Evolutionary conservation across 2,797 vertebrate genomes (phyloP).

Genomic region (Catostomus latipinnis): DNA sequence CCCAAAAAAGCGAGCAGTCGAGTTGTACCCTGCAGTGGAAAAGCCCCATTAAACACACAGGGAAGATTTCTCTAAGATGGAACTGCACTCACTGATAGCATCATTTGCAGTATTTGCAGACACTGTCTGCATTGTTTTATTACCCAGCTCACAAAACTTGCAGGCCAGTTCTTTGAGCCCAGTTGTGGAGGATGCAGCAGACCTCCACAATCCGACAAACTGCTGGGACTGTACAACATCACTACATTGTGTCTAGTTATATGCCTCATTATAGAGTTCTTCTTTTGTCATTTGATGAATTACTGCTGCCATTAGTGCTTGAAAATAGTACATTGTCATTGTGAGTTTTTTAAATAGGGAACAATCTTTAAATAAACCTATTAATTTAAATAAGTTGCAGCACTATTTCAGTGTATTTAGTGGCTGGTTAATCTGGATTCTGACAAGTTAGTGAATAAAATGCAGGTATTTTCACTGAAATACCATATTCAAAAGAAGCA

Average conservation of each 20-base stretch:
- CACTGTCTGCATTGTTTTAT: background rate
- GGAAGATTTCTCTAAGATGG: background rate
- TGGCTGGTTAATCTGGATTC: background rate
- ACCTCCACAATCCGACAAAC: background rate
- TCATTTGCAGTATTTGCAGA: background rate
- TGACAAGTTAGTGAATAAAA: background rate
- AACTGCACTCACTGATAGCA: background rate
- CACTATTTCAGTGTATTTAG: background rate
- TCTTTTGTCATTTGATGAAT: background rate
- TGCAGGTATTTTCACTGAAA: background rate
- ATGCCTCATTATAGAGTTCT: background rate
- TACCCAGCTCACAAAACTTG: no score
- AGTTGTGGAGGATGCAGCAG: no score
- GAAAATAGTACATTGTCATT: background rate
- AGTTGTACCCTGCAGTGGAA: no score
- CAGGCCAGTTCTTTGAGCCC: no score
- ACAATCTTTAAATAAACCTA: conserved; percentile 2
- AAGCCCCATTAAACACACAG: background rate
- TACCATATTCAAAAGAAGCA: background rate
- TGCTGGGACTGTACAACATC: background rate
- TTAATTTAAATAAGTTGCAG: background rate
- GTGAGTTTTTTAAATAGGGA: background rate
- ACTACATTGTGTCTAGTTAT: background rate
- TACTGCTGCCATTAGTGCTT: background rate
- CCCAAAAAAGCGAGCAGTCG: no score